These are phyloP conservation scores for Acanthosoma haemorrhoidale DNA, from an alignment of 2,888 invertebrate species.

Conservation along the genomic window DNA sequence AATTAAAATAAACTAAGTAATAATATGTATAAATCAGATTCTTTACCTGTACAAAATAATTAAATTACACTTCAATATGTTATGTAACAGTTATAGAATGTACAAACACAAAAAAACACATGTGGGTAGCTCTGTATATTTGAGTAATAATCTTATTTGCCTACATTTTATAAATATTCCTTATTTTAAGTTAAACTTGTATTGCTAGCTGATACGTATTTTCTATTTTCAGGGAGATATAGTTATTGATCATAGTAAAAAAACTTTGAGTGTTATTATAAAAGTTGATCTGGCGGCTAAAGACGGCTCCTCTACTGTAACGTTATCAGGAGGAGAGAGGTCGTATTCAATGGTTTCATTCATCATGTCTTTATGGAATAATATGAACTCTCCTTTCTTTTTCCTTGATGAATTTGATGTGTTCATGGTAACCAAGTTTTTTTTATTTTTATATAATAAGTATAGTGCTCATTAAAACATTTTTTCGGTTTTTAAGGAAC, in stretches of 20 bases:
- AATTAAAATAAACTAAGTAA: too few species aligned
- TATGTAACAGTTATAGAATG: too few species aligned
- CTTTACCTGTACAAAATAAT: too few species aligned
- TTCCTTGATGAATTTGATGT: conserved; percentile 96
- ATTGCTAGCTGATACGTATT: too few species aligned
- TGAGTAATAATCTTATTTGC: too few species aligned
- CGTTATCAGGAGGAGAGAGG: conserved; percentile 91
- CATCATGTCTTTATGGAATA: conserved; percentile 88
- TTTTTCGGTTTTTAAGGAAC: conserved; percentile 15
- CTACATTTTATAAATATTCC: too few species aligned
- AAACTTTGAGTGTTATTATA: conserved; percentile 52
- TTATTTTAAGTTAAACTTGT: too few species aligned
- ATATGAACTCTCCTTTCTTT: conserved; percentile 85
- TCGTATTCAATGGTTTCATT: conserved; percentile 91
- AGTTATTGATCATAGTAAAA: conserved; percentile 50
- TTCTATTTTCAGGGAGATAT: conserved; percentile 43
- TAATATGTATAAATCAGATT: too few species aligned
- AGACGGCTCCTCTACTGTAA: conserved; percentile 45
- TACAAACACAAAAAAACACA: too few species aligned
- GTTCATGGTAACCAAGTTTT: conserved; percentile 66
- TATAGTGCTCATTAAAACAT: neutral
- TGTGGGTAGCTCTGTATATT: too few species aligned
- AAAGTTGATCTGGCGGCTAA: conserved; percentile 51
- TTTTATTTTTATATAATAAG: neutral
- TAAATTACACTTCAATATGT: too few species aligned